phyloP scores from a whole-genome alignment of 2,113 vertebrate genomes.

The Clarias gariepinus region DNA sequence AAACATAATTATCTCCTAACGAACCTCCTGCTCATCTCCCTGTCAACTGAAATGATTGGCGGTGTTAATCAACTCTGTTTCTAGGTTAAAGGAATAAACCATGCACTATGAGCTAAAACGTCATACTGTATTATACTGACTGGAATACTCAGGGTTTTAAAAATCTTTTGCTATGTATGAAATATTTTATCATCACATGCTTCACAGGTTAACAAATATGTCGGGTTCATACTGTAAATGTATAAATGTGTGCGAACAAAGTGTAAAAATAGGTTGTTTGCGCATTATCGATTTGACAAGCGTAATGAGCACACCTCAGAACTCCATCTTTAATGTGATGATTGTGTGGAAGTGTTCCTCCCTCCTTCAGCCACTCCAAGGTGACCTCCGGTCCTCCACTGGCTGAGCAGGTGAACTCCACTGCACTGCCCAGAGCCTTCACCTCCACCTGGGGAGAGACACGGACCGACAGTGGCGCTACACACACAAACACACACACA shows the following conservation, averaged over 20 bases:
- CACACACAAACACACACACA: not conserved
- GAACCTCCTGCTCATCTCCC: not conserved
- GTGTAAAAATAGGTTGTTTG: not conserved
- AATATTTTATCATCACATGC: not conserved
- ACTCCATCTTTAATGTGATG: slow-evolving; percentile 85
- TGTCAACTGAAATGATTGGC: not conserved
- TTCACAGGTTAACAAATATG: not conserved
- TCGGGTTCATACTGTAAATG: not conserved
- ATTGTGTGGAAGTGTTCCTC: slow-evolving; percentile 78
- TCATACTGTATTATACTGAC: not conserved
- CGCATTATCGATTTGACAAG: not conserved
- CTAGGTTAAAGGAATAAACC: not conserved
- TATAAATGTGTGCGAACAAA: not conserved
- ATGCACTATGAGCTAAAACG: not conserved
- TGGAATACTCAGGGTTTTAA: not conserved
- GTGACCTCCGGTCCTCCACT: slow-evolving; percentile 74
- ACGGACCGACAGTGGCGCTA: slow-evolving; percentile 59
- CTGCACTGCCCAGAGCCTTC: slow-evolving; percentile 79
- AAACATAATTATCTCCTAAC: not conserved
- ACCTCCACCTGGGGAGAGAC: slow-evolving; percentile 84
- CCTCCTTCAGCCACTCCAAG: slow-evolving; percentile 90
- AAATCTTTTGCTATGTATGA: not conserved
- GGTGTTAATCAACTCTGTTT: not conserved
- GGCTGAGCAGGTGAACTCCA: slow-evolving; percentile 85
- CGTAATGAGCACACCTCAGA: slow-evolving; percentile 76